Base-by-base conservation (phyloP, 2,888 invertebrate genomes). In the Linnaemya tessellans region DNA sequence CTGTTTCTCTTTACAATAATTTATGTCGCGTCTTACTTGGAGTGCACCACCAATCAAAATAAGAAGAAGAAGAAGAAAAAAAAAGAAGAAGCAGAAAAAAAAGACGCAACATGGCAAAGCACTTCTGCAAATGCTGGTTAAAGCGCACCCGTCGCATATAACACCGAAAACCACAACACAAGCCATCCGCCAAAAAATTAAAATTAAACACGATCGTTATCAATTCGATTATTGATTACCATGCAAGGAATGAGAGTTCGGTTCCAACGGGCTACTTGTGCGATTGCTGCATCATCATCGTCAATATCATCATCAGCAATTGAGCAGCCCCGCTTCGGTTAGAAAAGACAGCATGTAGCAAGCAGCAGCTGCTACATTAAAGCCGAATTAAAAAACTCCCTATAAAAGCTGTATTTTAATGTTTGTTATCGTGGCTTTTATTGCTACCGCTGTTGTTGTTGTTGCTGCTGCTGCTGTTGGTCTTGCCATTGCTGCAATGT, bases 141-240 rank as follows among this genome's bases (percentile, higher is more conserved):
- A 90, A 80, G 89, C 90, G 89, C 89, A 89, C 90, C 90, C 90
- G 90, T 90, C 90, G 90, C 90, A 89, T 88, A 90, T 85, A 85
- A 85, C 82, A 85, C 85, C 82, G 79, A 85, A 85, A 85, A 85
- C 85, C 82, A 79, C 84, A 82, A 85, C 82, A 85, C 82, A 85
- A 82, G 77, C 74, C 74, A 74, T 74, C 82, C 82, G 82, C 78
- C 84, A 75, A 85, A 85, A 85, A 85, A 85, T 85, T 80, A 88
- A 84, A 86, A 86, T 81, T 84, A 88, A 89, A 89, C 90, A 92
- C 90, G 92, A 92, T 92, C 90, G 90, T 92, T 91, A 92, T 92
- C 92, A 91, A 87, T 90, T 89, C 89, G 92, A 92, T 92, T 92
- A 92, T 92, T 92, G 92, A 92, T 92, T 92, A 90, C 89, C 88